phyloP scores from a whole-genome alignment of 2,888 invertebrate species.

The Cryptosula pallasiana region DNA sequence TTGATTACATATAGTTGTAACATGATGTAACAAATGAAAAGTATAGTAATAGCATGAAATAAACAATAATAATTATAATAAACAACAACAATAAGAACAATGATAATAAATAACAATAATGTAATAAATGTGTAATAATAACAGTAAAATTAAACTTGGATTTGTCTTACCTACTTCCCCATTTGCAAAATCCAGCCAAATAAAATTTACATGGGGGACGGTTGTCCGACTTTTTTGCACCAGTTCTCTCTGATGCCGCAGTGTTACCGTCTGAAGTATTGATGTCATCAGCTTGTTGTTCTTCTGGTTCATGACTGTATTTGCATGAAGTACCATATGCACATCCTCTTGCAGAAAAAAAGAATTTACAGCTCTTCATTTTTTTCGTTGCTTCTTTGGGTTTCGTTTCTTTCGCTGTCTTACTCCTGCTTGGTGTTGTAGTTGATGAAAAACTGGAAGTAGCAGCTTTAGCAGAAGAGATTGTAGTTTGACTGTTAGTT shows the following conservation, averaged over 20 bases:
- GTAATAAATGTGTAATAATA: no score
- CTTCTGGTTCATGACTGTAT: conserved; percentile 6
- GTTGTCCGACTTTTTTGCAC: background rate
- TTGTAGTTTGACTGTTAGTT: no score
- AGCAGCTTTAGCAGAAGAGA: no score
- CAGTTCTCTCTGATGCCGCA: background rate
- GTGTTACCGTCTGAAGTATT: background rate
- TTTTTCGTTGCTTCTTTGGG: background rate
- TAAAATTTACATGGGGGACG: conserved; percentile 2
- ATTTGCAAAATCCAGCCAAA: conserved; percentile 14
- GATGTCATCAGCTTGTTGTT: background rate
- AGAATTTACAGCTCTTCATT: conserved; percentile 5
- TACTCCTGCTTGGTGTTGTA: conserved; percentile 7
- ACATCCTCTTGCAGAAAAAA: conserved; percentile 18
- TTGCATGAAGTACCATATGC: background rate
- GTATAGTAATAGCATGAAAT: no score
- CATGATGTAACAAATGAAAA: no score
- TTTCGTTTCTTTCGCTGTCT: background rate
- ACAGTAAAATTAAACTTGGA: no score
- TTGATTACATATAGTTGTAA: no score
- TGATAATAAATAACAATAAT: no score
- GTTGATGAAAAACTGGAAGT: no score
- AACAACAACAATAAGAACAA: no score
- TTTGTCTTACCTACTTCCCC: conserved; percentile 11
- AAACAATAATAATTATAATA: no score